phyloP scores from a whole-genome alignment of 1,140 invertebrate genomes.

The Hesperophylax magnus region DNA sequence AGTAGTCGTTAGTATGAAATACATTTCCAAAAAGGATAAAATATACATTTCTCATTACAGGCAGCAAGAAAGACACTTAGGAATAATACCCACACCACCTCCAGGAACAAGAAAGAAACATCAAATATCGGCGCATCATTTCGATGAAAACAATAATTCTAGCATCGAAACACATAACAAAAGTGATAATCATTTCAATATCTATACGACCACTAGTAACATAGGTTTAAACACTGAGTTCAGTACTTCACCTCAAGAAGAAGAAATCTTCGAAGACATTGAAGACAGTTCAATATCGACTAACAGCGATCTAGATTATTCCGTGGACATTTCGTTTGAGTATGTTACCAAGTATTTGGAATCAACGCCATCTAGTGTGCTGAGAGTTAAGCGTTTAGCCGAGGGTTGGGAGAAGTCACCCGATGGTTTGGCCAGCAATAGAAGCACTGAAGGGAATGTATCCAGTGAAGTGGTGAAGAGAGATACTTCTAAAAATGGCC shows the following conservation, averaged over 20 bases:
- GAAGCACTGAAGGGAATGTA: background rate
- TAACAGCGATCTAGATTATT: slow-evolving; percentile 21
- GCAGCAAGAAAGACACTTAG: slow-evolving; percentile 80
- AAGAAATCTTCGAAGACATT: slow-evolving; percentile 19
- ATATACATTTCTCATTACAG: slow-evolving; percentile 63
- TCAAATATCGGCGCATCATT: slow-evolving; percentile 12
- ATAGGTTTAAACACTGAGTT: background rate
- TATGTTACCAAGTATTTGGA: slow-evolving; percentile 45
- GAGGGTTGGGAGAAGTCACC: background rate
- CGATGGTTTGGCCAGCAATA: slow-evolving; percentile 4
- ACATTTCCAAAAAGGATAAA: too few relatives aligned
- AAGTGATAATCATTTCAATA: background rate
- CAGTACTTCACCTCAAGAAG: background rate
- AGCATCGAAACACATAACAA: background rate
- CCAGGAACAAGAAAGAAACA: slow-evolving; percentile 48
- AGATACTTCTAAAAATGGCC: slow-evolving; percentile 67
- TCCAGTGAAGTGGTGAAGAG: slow-evolving; percentile 63
- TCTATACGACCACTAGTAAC: background rate
- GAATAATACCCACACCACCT: slow-evolving; percentile 67
- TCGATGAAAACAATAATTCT: slow-evolving; percentile 10
- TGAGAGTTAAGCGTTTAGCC: slow-evolving; percentile 16
- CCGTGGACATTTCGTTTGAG: slow-evolving; percentile 32
- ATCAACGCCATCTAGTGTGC: slow-evolving; percentile 22
- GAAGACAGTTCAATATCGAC: slow-evolving; percentile 23
- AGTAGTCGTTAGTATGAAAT: too few relatives aligned